Evolutionary conservation across 2,113 vertebrate genomes (phyloP), one percentile per base, ranked within the genome.

Genomic region (Neotoma lepida): DNA sequence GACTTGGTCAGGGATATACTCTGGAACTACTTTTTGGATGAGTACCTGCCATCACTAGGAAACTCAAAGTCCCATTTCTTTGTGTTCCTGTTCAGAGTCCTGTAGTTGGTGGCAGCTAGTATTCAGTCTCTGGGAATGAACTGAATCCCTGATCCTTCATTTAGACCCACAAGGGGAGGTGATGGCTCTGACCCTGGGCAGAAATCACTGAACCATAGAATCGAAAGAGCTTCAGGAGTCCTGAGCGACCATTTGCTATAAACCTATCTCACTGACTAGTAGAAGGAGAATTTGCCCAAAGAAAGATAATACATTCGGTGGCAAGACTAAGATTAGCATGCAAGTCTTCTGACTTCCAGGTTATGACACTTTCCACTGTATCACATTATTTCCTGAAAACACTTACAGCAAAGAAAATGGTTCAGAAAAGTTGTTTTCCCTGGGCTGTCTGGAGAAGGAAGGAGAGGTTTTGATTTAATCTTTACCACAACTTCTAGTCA

Each of bases 151-250:
- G 89, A 95, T 88, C 91, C 74, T 96, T 63, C 74, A 95, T 85
- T 96, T 96, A 94, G 95, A 96, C 73, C 88, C 89, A 91, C 76
- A 95, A 96, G 96, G 96, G 95, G 95, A 97, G 87, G 89, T 58
- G 70, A 64, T 87, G 84, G 95, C 91, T 95, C 95, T 97, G 96
- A 95, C 94, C 91, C 95, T 95, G 93, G 96, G 96, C 96, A 97
- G 96, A 95, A 81, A 97, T 97, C 91, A 96, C 94, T 91, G 95
- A 97, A 94, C 96, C 96, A 96, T 56, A 95, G 86, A 95, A 96
- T 90, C 68, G 44, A 93, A 96, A 41, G 93, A 96, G 84, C 84
- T 91, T 95, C 91, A 97, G 41, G 95, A 88, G 30, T 17, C 97
- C 89, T 33, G 89, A 96, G 91, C 84, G 84, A 95, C 91, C 58